These are phyloP conservation scores for human DNA, from an alignment of 2,113 vertebrate species.

Conservation along the genomic window DNA sequence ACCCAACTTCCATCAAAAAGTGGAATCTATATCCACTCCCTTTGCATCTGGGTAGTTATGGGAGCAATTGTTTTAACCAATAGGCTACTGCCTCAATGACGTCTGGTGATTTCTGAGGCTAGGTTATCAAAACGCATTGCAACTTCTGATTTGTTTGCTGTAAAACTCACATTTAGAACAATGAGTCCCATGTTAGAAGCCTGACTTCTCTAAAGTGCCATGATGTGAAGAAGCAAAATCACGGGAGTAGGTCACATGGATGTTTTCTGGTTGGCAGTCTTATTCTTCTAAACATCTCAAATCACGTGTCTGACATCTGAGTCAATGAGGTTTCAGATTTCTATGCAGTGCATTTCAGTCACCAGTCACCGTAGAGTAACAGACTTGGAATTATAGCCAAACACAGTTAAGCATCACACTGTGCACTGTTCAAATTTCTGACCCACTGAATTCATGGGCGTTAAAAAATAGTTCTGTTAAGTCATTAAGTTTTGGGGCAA, in stretches of 20 bases:
- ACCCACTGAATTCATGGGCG: background rate
- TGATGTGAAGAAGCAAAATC: background rate
- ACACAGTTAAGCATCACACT: background rate
- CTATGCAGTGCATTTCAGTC: too few species aligned
- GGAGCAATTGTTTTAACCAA: background rate
- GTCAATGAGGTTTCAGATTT: background rate
- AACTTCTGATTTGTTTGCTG: background rate
- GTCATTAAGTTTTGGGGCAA: background rate
- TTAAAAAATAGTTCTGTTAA: background rate
- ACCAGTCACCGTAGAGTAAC: background rate
- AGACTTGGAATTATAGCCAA: background rate
- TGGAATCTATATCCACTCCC: background rate
- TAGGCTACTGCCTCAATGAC: rapidly evolving
- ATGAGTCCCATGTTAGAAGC: background rate
- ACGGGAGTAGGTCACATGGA: rapidly evolving
- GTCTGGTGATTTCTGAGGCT: background rate
- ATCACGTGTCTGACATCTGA: background rate
- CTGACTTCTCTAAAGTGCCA: background rate
- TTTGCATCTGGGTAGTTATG: background rate
- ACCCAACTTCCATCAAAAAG: background rate
- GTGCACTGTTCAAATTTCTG: background rate
- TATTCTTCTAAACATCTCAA: background rate
- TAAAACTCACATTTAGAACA: background rate
- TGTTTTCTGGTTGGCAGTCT: background rate
- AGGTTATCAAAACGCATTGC: background rate